Evolutionary conservation across 1,140 invertebrate genomes (phyloP), one percentile per base, ranked within the genome.

Genomic region (Sarcophaga bullata): DNA sequence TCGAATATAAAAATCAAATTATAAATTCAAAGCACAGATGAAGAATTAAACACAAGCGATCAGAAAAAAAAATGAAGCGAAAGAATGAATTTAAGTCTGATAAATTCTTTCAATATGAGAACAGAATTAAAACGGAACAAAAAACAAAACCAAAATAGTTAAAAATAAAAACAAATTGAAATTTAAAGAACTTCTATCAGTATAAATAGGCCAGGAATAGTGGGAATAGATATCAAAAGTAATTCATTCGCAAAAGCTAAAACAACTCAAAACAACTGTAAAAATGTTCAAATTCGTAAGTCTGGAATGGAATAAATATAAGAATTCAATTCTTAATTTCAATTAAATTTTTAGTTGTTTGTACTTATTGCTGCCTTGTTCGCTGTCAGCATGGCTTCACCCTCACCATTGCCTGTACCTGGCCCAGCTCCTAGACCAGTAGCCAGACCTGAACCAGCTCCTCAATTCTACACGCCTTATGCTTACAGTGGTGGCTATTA

Each of bases 351-450:
- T 0, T 8, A 88, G 87, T 49, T 88, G 82, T 86, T 84, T 83
- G 84, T 88, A n/a, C 78, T 88, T 17, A 86, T 88, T 81, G 87
- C 87, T 72, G 87, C 87, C 50, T 84, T 88, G n/a, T 88, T 88
- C 76, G 87, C 87, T 76, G 86, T 84, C 80, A 84, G 84, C 75
- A 37, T 87, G 80, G 87, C 87, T 68, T 84, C 83, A 25, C 87
- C 87, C 17, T 86, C 86, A 6, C 87, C 87, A 6, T 82, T 73
- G 15, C 86, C 86, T 8, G 86, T n/a, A n/a, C 76, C 87, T 13
- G 85, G 78, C 0, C 87, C 87, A 8, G 81, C 86, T 37, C 87
- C 87, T 1, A 80, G 85, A 37, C 86, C 87, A 73, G 86, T 83
- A 17, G 87, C 87, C 0, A 84, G 87, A n/a, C 87, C 82, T 10